Evolutionary conservation across 2,888 invertebrate genomes (phyloP).

Genomic region (Philaethria dido): DNA sequence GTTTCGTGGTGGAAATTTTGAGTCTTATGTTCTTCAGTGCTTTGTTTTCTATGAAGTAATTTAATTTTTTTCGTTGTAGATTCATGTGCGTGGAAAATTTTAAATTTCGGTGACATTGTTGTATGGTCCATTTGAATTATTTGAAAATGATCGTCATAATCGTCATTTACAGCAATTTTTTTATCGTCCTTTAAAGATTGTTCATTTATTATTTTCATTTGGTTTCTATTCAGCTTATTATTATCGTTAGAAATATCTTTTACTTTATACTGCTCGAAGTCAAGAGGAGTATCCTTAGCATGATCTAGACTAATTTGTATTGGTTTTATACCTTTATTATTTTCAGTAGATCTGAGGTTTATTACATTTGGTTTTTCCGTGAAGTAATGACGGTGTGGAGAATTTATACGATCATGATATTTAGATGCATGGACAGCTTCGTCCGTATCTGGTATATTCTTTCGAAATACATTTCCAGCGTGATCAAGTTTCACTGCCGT

Average conservation of each 20-base stretch:
- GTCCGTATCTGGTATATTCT: not conserved
- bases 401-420: conserved; percentile 2
- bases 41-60: conserved; percentile 4
- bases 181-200: not conserved
- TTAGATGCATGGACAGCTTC: not conserved
- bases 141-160: conserved; percentile 8
- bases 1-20: not conserved
- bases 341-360: not conserved
- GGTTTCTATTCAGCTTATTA: not conserved
- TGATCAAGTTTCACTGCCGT: conserved; percentile 25
- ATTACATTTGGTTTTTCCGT: not conserved
- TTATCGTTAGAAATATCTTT: not conserved
- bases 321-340: not conserved
- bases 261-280: conserved; percentile 26
- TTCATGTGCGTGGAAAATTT: not conserved
- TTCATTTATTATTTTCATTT: not conserved
- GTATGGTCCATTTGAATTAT: conserved; percentile 2
- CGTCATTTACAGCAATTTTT: not conserved
- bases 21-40: not conserved
- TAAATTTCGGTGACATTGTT: not conserved
- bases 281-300: not conserved
- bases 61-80: not conserved
- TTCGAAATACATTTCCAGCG: conserved; percentile 8
- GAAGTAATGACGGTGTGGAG: not conserved
- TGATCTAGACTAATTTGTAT: not conserved